Base-by-base conservation (phyloP, 2,113 vertebrate genomes). In the Nematolebias whitei region DNA sequence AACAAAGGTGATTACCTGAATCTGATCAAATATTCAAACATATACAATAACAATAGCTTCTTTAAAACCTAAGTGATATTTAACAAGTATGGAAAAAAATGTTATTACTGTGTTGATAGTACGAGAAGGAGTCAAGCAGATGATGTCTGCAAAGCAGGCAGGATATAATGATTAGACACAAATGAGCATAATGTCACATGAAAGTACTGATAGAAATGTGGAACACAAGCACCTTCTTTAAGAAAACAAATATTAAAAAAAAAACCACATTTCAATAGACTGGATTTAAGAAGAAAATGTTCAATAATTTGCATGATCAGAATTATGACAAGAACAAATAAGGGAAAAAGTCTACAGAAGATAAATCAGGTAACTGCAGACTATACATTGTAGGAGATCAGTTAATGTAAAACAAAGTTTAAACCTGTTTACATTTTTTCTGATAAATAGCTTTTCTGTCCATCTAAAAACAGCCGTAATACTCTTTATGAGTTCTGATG, bases 391-490 rank as follows among this genome's bases (percentile, higher is more conserved):
- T n/a, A 20, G 44, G 44, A 20, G 18, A 19, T 20, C n/a, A 20
- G 19, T 12, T 20, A 4, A 47, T 18, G 7, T 19, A 47, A 8
- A 47, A n/a, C 18, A 48, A 48, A 4, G 20, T 19, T 48, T 35
- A 8, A 8, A 8, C 5, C 32, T 35, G 5, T 35, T 35, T 35
- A 35, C 9, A 35, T 35, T 10, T 35, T n/a, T n/a, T n/a, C n/a
- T n/a, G n/a, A n/a, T n/a, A n/a, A n/a, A n/a, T n/a, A n/a, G n/a
- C n/a, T n/a, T n/a, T n/a, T n/a, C n/a, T n/a, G n/a, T 24, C 71
- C 38, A 63, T 79, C 73, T 47, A 10, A 63, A 43, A 24, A 20
- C 29, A 49, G 66, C 52, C 26, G 35, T 29, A 18, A n/a, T n/a
- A n/a, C n/a, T n/a, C n/a, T n/a, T n/a, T n/a, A n/a, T n/a, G n/a